Base-by-base conservation (phyloP, 2,797 vertebrate species). In the Pseudochirops cupreus region DNA sequence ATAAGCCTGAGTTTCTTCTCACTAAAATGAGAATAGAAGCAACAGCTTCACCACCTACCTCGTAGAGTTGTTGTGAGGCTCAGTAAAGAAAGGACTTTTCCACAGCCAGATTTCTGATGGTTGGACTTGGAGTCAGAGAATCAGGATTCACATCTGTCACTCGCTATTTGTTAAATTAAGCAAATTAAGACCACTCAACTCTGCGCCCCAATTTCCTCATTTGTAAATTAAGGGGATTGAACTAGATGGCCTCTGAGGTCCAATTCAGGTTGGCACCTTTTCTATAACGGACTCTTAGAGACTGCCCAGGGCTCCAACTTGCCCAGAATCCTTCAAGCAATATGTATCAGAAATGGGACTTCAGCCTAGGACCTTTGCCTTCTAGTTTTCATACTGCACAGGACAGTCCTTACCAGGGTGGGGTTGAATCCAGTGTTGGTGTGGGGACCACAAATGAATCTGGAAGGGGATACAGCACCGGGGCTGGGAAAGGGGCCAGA, bases 321-420 rank as follows among this genome's bases (percentile, higher is more conserved):
- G 29, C 21, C 52, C 50, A n/a, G 59, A 39, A 50, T 55, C 50
- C 0, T 0, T 29, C 50, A 39, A 50, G 46, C 74, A 26, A 12
- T 39, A 29, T 57, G 95, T 54, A 18, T 39, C 26, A 3, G 13
- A 6, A 31, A 52, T 28, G 53, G 21, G 62, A 54, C 53, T 10
- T 10, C 53, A 54, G 53, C 10, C 53, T 54, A n/a, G 33, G 33
- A 39, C 4, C 21, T 46, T 24, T 50, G n/a, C 67, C n/a, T 26
- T 28, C 39, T 87, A 50, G 74, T 12, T 46, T 87, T 26, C 9
- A 10, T 10, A 9, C 39, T 50, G 39, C 5, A 46, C 26, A 50
- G 39, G 21, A 26, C 39, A 50, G 0, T 0, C n/a, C 82, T 16
- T 0, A 39, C 31, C 31, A 0, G 1, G 11, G 33, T 10, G 1